Evolutionary conservation across 2,113 vertebrate genomes (phyloP), one percentile per base, ranked within the genome.

Genomic region (Neoarius graeffei): DNA sequence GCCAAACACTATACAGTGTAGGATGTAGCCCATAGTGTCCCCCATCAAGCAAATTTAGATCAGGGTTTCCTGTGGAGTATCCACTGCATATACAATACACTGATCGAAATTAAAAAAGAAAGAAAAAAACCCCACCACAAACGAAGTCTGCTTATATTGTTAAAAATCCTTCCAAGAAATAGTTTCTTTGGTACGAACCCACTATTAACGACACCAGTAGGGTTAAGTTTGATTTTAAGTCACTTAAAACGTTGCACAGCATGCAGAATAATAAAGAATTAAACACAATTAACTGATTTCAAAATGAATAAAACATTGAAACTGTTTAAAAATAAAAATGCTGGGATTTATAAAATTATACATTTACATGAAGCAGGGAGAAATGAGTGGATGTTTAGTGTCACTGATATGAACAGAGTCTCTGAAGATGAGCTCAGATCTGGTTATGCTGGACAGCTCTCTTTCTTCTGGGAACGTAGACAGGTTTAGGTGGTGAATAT

Each of bases 401-500:
- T 88, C 27, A n/a, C n/a, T 66, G 8, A 27, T 77, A 52, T 19
- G 14, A 59, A 81, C 54, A 54, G 1, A 3, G 69, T 54, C 15
- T 81, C 48, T 13, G 48, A 15, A 60, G 35, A 20, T 48, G 73
- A 84, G 73, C 52, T 59, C 62, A 42, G 35, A 50, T 64, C 30
- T 25, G 60, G 42, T 20, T 84, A 73, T 84, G 85, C 62, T 84
- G 82, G 15, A 66, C 52, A 30, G 87, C 74, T 84, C 23, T 79
- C 62, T 54, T 88, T 35, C 30, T 79, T 56, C 73, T 88, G n/a
- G 84, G 87, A n/a, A 56, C 20, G 7, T 88, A 81, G 15, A 77
- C 42, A 11, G 94, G 95, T 95, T 67, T 88, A 35, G 52, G 60
- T 5, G 27, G 60, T 27, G 71, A 6, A 42, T 85, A 85, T 52